Base-by-base conservation (phyloP, 2,797 vertebrate genomes). In the Gephyroberyx darwinii region DNA sequence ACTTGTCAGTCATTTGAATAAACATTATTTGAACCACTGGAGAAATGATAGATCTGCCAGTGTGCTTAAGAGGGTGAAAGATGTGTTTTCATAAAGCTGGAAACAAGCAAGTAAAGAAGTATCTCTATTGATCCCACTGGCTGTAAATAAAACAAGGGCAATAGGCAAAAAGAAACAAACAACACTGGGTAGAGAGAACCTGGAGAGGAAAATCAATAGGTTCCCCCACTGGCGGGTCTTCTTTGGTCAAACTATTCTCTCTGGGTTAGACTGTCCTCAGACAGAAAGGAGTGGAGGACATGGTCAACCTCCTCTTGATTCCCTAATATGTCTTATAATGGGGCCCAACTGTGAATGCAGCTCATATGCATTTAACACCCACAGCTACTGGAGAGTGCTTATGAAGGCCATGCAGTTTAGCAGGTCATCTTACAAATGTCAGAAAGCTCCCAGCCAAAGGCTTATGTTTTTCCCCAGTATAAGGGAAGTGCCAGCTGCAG, bases 151-250 rank as follows among this genome's bases (percentile, higher is more conserved):
- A 93, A 90, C 84, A 84, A 86, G 87, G 86, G 86, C 82, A 88
- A 88, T 84, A 90, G 90, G 87, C 86, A 90, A 93, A 91, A 90
- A 92, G 91, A 92, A 93, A 93, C 90, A 93, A 93, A 94, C 91
- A 92, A 86, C 89, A 90, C 82, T 80, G 84, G 90, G 71, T 81
- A 86, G 87, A 91, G 82, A 84, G 86, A 84, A 91, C 86, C 88
- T 87, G 78, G 77, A 84, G 84, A 88, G 81, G 60, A 71, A 92
- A 90, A 94, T 94, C 93, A 90, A 94, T 94, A 90, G 82, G 80
- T 87, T 91, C 81, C 89, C 88, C 91, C 86, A 88, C 87, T 86
- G 84, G 77, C 84, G 88, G 90, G 89, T 92, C 89, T 88, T 88
- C 89, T 86, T 74, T 82, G 89, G 88, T 91, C 91, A 88, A 84